Evolutionary conservation across 1,140 invertebrate species (phyloP), one percentile per base, ranked within the genome.

Genomic region (Ruditapes philippinarum): DNA sequence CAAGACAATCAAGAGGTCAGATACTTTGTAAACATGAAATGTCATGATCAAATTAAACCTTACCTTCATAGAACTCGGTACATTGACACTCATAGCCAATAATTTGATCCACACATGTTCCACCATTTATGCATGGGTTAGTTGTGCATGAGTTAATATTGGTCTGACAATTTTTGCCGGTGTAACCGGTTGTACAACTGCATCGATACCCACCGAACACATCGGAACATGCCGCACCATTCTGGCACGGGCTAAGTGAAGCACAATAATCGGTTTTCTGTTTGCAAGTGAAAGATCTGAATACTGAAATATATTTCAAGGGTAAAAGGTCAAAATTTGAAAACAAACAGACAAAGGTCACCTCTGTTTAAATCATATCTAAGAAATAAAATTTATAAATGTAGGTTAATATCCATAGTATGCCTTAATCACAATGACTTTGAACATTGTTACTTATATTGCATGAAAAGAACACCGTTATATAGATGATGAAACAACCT

Each of bases 121-220:
- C 98, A 0, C 98, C 98, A 94, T 99, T 98, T 76, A 98, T 96
- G 95, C 99, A 99, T 0, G 98, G 98, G 95, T 98, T 97, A 19
- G 4, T n/a, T 90, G 98, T 97, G 96, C 98, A 99, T 95, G 99
- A 98, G 95, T 99, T 98, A 94, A 99, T 98, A 96, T 95, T 99
- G 97, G 0, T 97, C 88, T 95, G 93, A 92, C 90, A 91, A 45
- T 85, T 86, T 45, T 91, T 95, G 96, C 97, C 97, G 87, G 97
- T 97, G 96, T 98, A 99, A 28, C 74, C 74, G 22, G n/a, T 33
- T 7, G 19, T 40, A 78, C 90, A 91, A 0, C 2, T 22, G 25
- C 90, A 91, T 19, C 1, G 36, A 65, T 85, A 91, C 14, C 82
- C 83, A 38, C 45, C 57, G n/a, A 83, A 79, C 22, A 57, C 40